These are phyloP conservation scores for Ibycter americanus DNA, from an alignment of 2,797 vertebrate genomes.

Conservation along the genomic window DNA sequence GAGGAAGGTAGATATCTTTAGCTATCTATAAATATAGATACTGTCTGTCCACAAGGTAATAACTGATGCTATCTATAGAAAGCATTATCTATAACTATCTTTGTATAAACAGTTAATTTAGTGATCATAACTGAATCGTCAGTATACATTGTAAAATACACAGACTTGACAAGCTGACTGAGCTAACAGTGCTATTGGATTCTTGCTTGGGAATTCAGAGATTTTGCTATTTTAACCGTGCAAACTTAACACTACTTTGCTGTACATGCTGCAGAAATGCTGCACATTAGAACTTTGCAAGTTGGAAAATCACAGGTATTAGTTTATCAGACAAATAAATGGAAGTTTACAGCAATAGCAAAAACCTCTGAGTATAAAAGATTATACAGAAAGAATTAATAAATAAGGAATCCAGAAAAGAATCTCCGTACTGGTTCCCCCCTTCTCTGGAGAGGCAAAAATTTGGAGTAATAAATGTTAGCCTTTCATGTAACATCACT, in stretches of 20 bases:
- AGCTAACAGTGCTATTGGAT: background rate
- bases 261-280: background rate
- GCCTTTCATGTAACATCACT: background rate
- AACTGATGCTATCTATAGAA: slow-evolving; percentile 36
- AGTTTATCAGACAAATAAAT: background rate
- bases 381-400: background rate
- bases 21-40: background rate
- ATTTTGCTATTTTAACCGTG: background rate
- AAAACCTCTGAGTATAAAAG: background rate
- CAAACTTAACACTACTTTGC: background rate
- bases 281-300: background rate
- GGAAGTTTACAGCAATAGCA: background rate
- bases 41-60: slow-evolving; percentile 6
- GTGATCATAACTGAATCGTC: background rate
- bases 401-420: background rate
- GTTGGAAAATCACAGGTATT: background rate
- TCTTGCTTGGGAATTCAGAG: background rate
- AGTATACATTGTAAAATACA: background rate
- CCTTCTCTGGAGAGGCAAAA: background rate
- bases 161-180: background rate
- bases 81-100: background rate
- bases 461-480: background rate
- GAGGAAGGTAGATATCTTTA: background rate
- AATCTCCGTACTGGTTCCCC: background rate
- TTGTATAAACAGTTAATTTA: slow-evolving; percentile 10